Evolutionary conservation across 2,888 invertebrate species (phyloP), one percentile per base, ranked within the genome.

Genomic region (Sipha maydis): DNA sequence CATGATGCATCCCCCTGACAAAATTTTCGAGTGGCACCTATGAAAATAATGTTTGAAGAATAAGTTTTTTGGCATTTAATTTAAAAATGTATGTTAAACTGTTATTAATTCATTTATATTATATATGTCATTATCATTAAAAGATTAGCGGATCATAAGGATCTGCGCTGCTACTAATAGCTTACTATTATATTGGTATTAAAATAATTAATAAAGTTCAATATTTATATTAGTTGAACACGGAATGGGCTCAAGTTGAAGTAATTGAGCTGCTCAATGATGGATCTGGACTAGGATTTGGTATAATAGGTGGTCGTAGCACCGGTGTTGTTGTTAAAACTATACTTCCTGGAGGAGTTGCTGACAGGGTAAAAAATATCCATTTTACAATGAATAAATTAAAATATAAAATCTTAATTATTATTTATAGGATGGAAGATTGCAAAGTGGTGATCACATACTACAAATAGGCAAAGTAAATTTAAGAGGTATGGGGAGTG

Each of bases 301-400:
- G 99, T 91, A 99, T 99, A 91, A 98, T 99, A 91, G 99, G 99
- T 41, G 97, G 97, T 82, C 95, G 98, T 91, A 98, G 98, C 90
- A 98, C 99, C 90, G 99, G 99, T 11, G 99, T 99, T n/a, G 99
- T 99, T 90, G 99, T 99, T 25, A 99, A 99, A 92, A 99, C 99
- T 28, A 99, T 99, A 90, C 93, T 99, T 89, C 98, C 98, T 0
- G 99, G 98, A 11, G 99, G 99, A 85, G 98, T 99, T 5, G 99
- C 99, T 17, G 99, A 99, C 92, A 95, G 97, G 91, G 97, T 97
- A 77, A n/a, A 69, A 82, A 76, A 41, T 48, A n/a, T 3, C 56
- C 25, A 80, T 38, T 8, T 71, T 28, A 54, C 83, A n/a, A 17
- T 31, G n/a, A 85, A 48, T 54, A 0, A 7, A 75, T 85, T 89